Conservation (phyloP, 2,113 vertebrate species). For the Nicator chloris region DNA sequence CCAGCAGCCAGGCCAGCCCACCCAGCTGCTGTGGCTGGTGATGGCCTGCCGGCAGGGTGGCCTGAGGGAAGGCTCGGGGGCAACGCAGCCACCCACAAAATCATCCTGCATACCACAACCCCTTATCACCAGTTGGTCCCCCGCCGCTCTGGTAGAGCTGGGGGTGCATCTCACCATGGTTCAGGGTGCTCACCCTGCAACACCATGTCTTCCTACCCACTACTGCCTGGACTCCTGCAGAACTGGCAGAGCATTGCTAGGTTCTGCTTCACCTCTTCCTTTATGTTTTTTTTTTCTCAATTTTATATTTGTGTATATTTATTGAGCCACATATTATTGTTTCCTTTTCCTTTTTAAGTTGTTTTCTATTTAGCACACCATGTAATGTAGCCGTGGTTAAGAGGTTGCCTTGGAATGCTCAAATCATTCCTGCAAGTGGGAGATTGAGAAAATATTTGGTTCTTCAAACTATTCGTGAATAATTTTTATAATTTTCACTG, state of each 20-base stretch:
- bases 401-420: neutral
- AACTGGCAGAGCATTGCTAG: neutral
- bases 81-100: accelerated
- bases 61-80: accelerated
- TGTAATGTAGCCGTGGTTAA: no score
- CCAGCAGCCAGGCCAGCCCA: neutral
- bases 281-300: neutral
- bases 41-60: accelerated
- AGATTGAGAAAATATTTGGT: neutral
- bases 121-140: accelerated
- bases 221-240: no score
- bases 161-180: accelerated
- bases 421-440: neutral
- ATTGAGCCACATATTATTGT: accelerated
- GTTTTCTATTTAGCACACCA: neutral
- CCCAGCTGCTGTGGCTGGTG: accelerated
- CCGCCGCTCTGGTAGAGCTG: accelerated
- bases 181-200: neutral
- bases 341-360: neutral
- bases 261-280: neutral
- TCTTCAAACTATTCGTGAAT: neutral
- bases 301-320: neutral
- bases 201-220: neutral
- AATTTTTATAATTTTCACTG: neutral
- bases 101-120: accelerated